Conservation (phyloP, 2,113 vertebrate species). For the Lampris megalopsis region DNA sequence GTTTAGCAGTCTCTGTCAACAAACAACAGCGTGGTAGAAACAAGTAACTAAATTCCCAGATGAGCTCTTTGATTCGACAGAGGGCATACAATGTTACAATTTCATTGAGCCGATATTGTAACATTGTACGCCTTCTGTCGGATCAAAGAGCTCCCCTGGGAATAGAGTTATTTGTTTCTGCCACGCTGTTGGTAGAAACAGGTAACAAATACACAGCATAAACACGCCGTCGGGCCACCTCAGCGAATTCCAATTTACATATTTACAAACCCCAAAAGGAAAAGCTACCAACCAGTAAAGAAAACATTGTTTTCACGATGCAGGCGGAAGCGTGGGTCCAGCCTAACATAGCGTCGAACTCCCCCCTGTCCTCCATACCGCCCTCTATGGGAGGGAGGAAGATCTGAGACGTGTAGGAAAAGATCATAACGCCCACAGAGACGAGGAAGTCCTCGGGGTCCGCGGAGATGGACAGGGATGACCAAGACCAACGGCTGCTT, state of each 20-base stretch:
- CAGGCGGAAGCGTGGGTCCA: slow-evolving; percentile 85
- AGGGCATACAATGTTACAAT: no score
- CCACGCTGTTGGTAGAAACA: no score
- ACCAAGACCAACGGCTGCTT: slow-evolving; percentile 80
- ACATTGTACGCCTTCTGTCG: no score
- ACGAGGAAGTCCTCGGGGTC: slow-evolving; percentile 85
- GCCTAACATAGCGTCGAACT: slow-evolving; percentile 81
- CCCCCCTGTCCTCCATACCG: slow-evolving; percentile 80
- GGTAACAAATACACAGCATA: no score
- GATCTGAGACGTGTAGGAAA: slow-evolving; percentile 89
- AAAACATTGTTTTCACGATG: slow-evolving; percentile 84
- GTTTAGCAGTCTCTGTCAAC: no score
- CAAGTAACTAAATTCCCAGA: no score
- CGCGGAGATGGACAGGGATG: slow-evolving; percentile 72
- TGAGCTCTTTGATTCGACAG: no score
- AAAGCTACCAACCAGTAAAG: slow-evolving; percentile 70
- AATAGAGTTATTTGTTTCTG: no score
- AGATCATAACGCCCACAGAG: slow-evolving; percentile 86
- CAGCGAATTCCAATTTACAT: neutral
- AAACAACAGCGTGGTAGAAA: no score
- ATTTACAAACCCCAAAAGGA: neutral
- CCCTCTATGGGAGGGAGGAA: slow-evolving; percentile 86
- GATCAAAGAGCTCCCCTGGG: no score
- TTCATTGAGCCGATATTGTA: no score
- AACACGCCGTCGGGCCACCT: no score